A percentile compares a stretch with the other conserved stretches of the same genome.
phyloP scores from a whole-genome alignment of 1,140 invertebrate genomes.

The Zophobas morio region DNA sequence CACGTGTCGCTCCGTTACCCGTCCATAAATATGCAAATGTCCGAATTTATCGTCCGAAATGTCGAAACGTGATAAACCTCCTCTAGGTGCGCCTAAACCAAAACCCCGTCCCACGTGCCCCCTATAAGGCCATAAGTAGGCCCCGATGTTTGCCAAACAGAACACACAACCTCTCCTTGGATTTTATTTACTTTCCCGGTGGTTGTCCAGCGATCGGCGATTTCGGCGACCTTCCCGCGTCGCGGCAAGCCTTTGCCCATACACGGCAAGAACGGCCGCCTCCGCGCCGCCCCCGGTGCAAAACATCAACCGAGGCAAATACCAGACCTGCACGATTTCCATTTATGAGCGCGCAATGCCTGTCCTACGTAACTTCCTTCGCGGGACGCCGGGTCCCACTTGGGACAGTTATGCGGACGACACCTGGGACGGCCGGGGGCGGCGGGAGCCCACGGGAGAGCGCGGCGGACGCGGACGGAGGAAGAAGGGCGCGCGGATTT shows the following conservation, averaged over 20 bases:
- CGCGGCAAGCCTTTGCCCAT: slow-evolving; percentile 51
- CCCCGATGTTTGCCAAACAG: slow-evolving; percentile 22
- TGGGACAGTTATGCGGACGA: slow-evolving; percentile 28
- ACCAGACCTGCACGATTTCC: slow-evolving; percentile 43
- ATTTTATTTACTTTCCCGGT: slow-evolving; percentile 32
- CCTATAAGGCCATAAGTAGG: slow-evolving; percentile 9
- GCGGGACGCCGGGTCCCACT: slow-evolving; percentile 8
- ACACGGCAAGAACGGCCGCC: slow-evolving; percentile 54
- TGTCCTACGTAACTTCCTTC: slow-evolving; percentile 37
- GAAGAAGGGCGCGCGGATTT: slow-evolving; percentile 6
- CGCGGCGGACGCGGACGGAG: not conserved
- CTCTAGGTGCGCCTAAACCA: slow-evolving; percentile 23
- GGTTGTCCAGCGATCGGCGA: not conserved
- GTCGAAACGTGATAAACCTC: slow-evolving; percentile 24
- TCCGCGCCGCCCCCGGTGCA: slow-evolving; percentile 53
- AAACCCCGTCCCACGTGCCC: not conserved
- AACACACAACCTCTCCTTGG: slow-evolving; percentile 4
- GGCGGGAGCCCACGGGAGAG: not conserved
- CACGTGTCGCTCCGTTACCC: not conserved
- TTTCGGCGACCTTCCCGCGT: slow-evolving; percentile 49
- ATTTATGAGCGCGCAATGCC: slow-evolving; percentile 23
- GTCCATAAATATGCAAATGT: slow-evolving; percentile 23
- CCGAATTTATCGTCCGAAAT: slow-evolving; percentile 22
- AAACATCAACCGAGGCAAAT: slow-evolving; percentile 41
- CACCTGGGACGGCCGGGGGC: not conserved